A percentile compares a stretch with the other conserved stretches of the same genome.
phyloP scores from a whole-genome alignment of 2,113 vertebrate genomes.

The Motacilla tschutschensis region DNA sequence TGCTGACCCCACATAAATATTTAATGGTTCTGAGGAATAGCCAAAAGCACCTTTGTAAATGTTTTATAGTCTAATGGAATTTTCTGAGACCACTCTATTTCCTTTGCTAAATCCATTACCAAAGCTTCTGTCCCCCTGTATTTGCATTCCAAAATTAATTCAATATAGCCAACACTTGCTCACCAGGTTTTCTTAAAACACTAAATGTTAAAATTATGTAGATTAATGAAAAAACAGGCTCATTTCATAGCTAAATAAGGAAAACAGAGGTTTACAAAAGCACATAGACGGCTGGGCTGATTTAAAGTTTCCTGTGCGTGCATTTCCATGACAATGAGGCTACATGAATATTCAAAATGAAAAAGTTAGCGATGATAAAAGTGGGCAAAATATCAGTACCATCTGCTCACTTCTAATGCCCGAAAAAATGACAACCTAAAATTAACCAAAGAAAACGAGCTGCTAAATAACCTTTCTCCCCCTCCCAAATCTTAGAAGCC shows the following conservation, averaged over 20 bases:
- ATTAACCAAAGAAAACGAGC: slow-evolving; percentile 24
- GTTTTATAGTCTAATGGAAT: neutral
- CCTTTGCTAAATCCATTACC: neutral
- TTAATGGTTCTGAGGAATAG: neutral
- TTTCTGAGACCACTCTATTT: neutral
- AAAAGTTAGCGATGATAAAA: slow-evolving; percentile 32
- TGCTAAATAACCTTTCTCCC: slow-evolving; percentile 2
- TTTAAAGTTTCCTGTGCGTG: neutral
- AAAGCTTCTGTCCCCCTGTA: neutral
- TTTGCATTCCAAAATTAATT: neutral
- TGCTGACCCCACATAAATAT: neutral
- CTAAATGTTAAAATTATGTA: neutral
- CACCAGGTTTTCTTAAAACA: neutral
- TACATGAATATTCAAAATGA: slow-evolving; percentile 23
- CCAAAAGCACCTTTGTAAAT: neutral
- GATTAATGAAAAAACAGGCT: neutral
- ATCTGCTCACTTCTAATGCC: slow-evolving; percentile 50
- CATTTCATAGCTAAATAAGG: neutral
- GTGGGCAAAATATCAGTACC: slow-evolving; percentile 54
- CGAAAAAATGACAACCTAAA: slow-evolving; percentile 35
- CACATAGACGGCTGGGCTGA: neutral
- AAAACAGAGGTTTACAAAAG: slow-evolving; percentile 23
- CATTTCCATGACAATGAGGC: slow-evolving; percentile 63
- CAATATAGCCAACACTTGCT: neutral
- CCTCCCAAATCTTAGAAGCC: neutral